Base-by-base conservation (phyloP, 2,113 vertebrate genomes). In the Chloropsis hardwickii region DNA sequence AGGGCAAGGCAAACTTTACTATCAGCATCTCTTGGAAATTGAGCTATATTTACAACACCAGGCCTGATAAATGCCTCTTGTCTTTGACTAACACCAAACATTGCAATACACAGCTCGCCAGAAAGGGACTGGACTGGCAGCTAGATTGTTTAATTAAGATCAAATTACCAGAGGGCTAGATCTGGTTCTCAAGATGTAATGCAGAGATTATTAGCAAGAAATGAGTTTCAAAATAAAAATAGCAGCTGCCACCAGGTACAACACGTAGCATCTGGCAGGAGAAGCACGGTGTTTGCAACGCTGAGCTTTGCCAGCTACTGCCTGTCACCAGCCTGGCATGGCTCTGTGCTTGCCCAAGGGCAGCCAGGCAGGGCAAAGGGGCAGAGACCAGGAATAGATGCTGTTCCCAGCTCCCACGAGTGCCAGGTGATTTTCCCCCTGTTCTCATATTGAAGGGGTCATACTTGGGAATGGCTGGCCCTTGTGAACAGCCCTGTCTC, bases 101-200 rank as follows among this genome's bases (percentile, higher is more conserved):
- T 95, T 88, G 88, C 90, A 86, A 78, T 93, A 48, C 80, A 88
- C 9, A 25, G 47, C 57, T 95, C 83, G 90, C 89, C 79, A 95
- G 95, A 83, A 93, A 94, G 86, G 61, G 65, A 88, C 80, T 57
- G 80, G 90, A 93, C 84, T 86, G 88, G 86, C 90, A 96, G 48
- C 76, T 83, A 31, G 65, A 67, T 74, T 92, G 86, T 96, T 97
- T 97, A 93, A 95, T 96, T 93, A 96, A 93, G 91, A 94, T 93
- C 57, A 39, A 84, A 88, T 97, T 96, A 91, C 93, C 93, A 93
- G 80, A 95, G 88, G 94, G 76, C 72, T 91, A 78, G 82, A 94
- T 86, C 72, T 84, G 80, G 40, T 92, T 97, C 88, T 92, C 92
- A 97, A 96, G 88, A 90, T 86, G 45, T 74, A 93, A 91, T 76